Evolutionary conservation across 2,113 vertebrate species (phyloP).

Genomic region (Piliocolobus tephrosceles): DNA sequence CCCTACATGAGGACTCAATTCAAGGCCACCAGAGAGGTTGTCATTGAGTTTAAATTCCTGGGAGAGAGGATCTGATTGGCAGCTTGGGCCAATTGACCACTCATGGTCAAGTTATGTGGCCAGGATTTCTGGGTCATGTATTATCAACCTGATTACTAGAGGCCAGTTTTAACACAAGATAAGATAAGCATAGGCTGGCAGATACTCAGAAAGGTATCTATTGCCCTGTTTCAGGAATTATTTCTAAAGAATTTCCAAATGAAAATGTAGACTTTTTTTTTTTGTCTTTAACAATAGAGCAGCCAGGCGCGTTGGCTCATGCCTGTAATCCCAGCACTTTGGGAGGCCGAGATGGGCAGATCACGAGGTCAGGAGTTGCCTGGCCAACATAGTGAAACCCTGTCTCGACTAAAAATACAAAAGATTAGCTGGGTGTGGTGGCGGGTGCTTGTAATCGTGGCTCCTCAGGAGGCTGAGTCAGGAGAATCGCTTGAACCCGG

Average conservation of each 20-base stretch:
- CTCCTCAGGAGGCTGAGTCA: no score
- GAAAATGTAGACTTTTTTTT: conserved; percentile 24
- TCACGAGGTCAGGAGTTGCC: no score
- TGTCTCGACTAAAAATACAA: no score
- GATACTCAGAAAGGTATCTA: not conserved
- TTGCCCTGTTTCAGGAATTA: not conserved
- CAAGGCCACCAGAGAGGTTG: not conserved
- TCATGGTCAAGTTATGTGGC: not conserved
- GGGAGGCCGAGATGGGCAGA: no score
- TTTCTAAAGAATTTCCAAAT: conserved; percentile 44
- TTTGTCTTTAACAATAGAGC: conserved; percentile 52
- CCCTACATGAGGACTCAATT: not conserved
- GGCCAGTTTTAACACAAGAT: not conserved
- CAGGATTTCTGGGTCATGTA: not conserved
- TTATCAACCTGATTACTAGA: not conserved
- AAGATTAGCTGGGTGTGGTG: no score
- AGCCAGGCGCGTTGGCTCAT: no score
- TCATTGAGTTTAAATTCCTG: conserved; percentile 4
- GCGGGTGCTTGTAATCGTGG: no score
- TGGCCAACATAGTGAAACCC: no score
- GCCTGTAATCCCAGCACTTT: no score
- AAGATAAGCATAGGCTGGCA: not conserved
- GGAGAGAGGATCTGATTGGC: not conserved
- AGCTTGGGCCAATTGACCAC: not conserved
- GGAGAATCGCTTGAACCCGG: no score